Conservation (phyloP, 2,888 invertebrate species). For the Meloe dianella region DNA sequence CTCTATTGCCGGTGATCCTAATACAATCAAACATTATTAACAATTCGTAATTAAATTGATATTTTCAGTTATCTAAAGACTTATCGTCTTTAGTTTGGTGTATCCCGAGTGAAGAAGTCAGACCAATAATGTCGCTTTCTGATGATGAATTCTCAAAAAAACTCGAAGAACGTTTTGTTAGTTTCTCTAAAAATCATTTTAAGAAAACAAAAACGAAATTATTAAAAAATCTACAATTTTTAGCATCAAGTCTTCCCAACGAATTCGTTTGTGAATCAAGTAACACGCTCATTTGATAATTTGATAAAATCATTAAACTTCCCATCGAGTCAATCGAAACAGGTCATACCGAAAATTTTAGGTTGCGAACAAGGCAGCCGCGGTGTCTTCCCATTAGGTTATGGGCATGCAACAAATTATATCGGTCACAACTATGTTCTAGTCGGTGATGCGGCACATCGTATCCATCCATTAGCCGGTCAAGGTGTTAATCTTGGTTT, state of each 20-base stretch:
- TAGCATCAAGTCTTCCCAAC: slow-evolving; percentile 70
- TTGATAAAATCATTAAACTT: slow-evolving; percentile 58
- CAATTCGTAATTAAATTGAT: neutral
- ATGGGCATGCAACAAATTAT: slow-evolving; percentile 89
- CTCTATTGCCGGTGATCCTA: slow-evolving; percentile 74
- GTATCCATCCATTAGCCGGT: slow-evolving; percentile 95
- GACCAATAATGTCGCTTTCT: slow-evolving; percentile 70
- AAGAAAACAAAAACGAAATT: too few relatives aligned
- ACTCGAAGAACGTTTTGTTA: slow-evolving; percentile 85
- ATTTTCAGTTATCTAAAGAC: slow-evolving; percentile 67
- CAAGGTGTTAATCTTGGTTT: slow-evolving; percentile 98
- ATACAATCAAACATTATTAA: neutral
- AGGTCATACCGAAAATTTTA: slow-evolving; percentile 71
- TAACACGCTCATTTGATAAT: slow-evolving; percentile 63
- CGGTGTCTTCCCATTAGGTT: slow-evolving; percentile 90
- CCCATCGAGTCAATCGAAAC: slow-evolving; percentile 53
- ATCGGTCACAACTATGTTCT: slow-evolving; percentile 81
- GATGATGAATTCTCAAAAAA: slow-evolving; percentile 86
- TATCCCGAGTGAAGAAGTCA: slow-evolving; percentile 76
- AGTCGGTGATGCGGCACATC: slow-evolving; percentile 89
- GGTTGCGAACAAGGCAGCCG: slow-evolving; percentile 68
- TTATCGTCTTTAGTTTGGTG: slow-evolving; percentile 96
- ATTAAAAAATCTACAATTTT: slow-evolving; percentile 19
- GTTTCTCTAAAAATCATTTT: slow-evolving; percentile 40
- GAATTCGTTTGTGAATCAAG: slow-evolving; percentile 62